Conservation (phyloP, 2,888 invertebrate genomes). For the Brachynemurus nebulosus region DNA sequence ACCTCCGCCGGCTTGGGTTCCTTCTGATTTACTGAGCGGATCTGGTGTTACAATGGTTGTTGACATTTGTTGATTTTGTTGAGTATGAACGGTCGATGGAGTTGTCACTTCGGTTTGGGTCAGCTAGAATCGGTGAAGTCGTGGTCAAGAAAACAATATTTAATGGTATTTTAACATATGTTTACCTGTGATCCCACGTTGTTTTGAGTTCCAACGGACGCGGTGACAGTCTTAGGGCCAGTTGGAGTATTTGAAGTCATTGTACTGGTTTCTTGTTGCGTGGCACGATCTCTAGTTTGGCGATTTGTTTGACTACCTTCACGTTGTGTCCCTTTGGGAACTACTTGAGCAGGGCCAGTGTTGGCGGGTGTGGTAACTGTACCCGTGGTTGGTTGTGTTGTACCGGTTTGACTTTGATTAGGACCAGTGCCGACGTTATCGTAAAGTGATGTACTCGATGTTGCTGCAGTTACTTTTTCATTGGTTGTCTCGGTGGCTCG, state of each 20-base stretch:
- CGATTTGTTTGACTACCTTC: constrained; percentile 26
- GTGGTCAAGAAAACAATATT: no score
- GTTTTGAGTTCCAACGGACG: constrained; percentile 54
- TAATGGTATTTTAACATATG: not conserved
- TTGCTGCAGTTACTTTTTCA: constrained; percentile 68
- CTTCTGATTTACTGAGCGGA: constrained; percentile 59
- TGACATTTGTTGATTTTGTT: constrained; percentile 24
- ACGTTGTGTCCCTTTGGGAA: constrained; percentile 14
- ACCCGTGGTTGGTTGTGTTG: constrained; percentile 27
- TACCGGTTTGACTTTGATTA: constrained; percentile 33
- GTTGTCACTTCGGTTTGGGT: constrained; percentile 29
- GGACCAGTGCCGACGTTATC: constrained; percentile 52
- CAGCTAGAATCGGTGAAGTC: no score
- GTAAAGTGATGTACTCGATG: constrained; percentile 78
- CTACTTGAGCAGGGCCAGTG: constrained; percentile 18
- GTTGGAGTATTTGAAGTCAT: constrained; percentile 49
- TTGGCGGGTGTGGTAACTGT: constrained; percentile 1
- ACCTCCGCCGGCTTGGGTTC: constrained; percentile 67
- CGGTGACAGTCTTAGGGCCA: constrained; percentile 48
- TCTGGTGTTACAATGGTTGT: constrained; percentile 27
- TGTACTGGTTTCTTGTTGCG: constrained; percentile 55
- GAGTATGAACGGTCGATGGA: constrained; percentile 14
- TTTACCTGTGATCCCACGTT: constrained; percentile 48
- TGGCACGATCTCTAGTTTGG: constrained; percentile 30
- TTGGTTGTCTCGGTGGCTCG: constrained; percentile 49